These are phyloP conservation scores for Aleiodes sp. DNA, from an alignment of 1,140 invertebrate species.

Conservation along the genomic window DNA sequence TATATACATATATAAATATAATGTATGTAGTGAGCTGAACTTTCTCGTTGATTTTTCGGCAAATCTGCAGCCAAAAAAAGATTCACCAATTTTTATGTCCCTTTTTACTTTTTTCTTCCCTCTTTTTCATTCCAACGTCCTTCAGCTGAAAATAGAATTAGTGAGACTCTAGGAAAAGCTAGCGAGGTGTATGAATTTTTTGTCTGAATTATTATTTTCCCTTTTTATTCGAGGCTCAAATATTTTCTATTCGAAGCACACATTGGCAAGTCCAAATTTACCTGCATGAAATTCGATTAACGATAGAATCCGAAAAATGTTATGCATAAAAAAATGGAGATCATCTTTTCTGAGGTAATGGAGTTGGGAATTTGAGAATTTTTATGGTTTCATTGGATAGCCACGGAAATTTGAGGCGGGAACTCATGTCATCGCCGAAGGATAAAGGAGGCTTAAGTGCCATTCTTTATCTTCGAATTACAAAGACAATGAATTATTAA, in stretches of 20 bases:
- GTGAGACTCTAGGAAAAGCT: not conserved
- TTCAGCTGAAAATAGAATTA: not conserved
- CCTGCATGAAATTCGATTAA: not conserved
- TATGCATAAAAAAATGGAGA: not conserved
- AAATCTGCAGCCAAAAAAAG: conserved; percentile 20
- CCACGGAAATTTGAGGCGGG: no score
- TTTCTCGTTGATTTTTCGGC: conserved; percentile 34
- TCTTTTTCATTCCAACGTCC: not conserved
- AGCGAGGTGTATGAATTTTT: not conserved
- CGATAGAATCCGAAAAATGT: not conserved
- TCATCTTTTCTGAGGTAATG: not conserved
- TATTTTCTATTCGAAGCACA: not conserved
- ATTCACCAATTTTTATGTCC: conserved; percentile 10
- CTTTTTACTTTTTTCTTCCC: not conserved
- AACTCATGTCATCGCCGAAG: no score
- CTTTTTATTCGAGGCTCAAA: not conserved
- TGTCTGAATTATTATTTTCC: not conserved
- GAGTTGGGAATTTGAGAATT: no score
- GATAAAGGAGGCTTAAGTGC: no score
- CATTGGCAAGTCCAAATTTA: not conserved
- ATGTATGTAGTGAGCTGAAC: conserved; percentile 22
- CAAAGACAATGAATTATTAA: no score
- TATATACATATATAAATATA: conserved; percentile 13
- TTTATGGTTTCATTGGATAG: no score
- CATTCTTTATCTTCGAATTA: no score